These are phyloP conservation scores for Notoglanidium macrostoma DNA, from an alignment of 2,797 vertebrate species.

Conservation along the genomic window DNA sequence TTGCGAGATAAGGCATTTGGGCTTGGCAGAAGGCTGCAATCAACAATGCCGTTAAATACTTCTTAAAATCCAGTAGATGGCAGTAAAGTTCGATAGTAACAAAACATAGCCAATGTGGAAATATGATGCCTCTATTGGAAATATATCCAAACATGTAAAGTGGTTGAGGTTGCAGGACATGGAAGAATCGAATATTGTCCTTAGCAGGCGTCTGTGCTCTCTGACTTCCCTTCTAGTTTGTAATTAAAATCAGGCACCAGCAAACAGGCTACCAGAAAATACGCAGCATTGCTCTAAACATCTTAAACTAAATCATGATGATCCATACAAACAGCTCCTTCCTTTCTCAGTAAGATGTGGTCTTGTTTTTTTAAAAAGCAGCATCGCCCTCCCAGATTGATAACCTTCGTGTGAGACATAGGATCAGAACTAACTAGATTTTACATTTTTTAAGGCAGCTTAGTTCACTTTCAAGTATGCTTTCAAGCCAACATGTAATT, in stretches of 20 bases:
- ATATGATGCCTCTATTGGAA: no score
- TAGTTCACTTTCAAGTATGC: background rate
- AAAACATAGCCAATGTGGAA: no score
- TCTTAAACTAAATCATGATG: background rate
- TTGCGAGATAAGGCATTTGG: no score
- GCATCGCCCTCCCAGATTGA: background rate
- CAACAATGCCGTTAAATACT: no score
- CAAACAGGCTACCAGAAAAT: background rate
- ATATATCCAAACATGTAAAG: no score
- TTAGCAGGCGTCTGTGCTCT: no score
- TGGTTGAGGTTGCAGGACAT: no score
- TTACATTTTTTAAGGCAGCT: background rate
- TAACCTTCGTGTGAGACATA: background rate
- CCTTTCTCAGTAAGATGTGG: background rate
- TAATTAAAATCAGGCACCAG: background rate
- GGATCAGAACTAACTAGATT: background rate
- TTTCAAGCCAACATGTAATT: background rate
- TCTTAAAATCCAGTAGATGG: no score
- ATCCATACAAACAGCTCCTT: background rate
- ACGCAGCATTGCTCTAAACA: background rate
- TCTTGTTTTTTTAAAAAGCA: background rate
- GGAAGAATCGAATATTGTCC: no score
- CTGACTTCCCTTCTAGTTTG: background rate
- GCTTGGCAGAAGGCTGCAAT: no score
- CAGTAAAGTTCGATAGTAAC: no score